Evolutionary conservation across 37 sponge, comb jelly and placozoan genomes (phyloP).

Genomic region (Halisarca cf. caerulea): DNA sequence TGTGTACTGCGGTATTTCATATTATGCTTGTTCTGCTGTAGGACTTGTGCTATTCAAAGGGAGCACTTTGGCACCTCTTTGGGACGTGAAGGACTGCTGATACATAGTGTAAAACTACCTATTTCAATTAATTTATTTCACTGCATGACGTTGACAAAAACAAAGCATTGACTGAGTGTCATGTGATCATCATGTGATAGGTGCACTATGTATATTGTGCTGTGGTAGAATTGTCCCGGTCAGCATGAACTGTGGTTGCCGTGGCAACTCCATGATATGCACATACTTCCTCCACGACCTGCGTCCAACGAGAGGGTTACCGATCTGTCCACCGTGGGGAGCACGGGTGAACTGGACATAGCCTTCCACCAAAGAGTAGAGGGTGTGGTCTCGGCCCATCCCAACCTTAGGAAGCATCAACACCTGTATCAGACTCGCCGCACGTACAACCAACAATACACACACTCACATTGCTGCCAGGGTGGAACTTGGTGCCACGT

Average conservation of each 20-base stretch:
- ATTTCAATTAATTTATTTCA: too few species aligned
- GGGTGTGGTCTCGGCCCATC: conserved; percentile 88
- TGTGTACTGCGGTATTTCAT: too few species aligned
- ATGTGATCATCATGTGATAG: too few species aligned
- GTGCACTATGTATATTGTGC: neutral
- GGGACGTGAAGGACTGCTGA: too few species aligned
- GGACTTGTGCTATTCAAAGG: conserved; percentile 65
- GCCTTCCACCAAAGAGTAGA: conserved; percentile 79
- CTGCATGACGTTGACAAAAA: too few species aligned
- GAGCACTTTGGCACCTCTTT: conserved; percentile 50
- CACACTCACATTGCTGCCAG: conserved; percentile 75
- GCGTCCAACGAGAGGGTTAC: neutral
- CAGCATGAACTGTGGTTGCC: conserved; percentile 31
- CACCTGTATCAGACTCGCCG: neutral
- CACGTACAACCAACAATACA: neutral
- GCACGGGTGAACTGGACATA: conserved; percentile 67
- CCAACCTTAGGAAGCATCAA: conserved; percentile 64
- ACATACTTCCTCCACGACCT: conserved; percentile 59
- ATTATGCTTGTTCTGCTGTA: neutral
- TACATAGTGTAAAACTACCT: too few species aligned
- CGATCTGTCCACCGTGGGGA: conserved; percentile 5
- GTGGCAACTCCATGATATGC: conserved; percentile 29
- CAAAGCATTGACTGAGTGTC: too few species aligned
- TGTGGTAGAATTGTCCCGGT: neutral
- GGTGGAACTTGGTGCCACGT: conserved; percentile 75